phyloP scores from a whole-genome alignment of 1,140 invertebrate genomes.

The Druon quercuslanigerum region DNA sequence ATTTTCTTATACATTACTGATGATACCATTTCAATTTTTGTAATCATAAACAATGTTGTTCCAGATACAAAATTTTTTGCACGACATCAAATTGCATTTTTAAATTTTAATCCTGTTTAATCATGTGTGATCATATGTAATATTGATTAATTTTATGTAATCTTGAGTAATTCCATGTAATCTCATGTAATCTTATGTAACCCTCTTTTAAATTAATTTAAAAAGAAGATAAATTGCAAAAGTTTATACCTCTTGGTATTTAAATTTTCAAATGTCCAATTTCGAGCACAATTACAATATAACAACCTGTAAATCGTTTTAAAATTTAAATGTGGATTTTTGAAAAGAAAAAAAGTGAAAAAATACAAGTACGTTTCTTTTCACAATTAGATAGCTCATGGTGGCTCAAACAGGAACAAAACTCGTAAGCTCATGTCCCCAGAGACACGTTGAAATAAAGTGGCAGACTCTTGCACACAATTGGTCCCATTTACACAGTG shows the following conservation, averaged over 20 bases:
- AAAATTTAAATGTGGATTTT: conserved; percentile 5
- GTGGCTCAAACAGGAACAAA: conserved; percentile 12
- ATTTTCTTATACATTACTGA: too few relatives aligned
- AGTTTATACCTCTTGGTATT: not conserved
- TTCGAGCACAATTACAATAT: not conserved
- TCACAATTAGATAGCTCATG: conserved; percentile 4
- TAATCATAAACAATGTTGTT: too few relatives aligned
- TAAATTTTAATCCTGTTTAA: too few relatives aligned
- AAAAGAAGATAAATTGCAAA: too few relatives aligned
- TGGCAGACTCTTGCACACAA: conserved; percentile 34
- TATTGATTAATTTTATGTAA: too few relatives aligned
- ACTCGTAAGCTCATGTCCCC: conserved; percentile 13
- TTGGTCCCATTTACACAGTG: conserved; percentile 25
- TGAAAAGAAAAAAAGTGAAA: conserved; percentile 6
- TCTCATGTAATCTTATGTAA: too few relatives aligned
- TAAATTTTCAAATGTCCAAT: conserved; percentile 5
- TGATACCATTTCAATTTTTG: too few relatives aligned
- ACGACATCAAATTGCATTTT: too few relatives aligned
- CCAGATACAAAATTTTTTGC: too few relatives aligned
- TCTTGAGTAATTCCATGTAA: too few relatives aligned
- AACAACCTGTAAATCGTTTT: not conserved
- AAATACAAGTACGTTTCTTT: not conserved
- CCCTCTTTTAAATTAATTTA: too few relatives aligned
- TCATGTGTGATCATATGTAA: too few relatives aligned
- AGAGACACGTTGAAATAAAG: conserved; percentile 38